Base-by-base conservation (phyloP, 2,888 invertebrate species). In the Troglohyphantes excavatus region DNA sequence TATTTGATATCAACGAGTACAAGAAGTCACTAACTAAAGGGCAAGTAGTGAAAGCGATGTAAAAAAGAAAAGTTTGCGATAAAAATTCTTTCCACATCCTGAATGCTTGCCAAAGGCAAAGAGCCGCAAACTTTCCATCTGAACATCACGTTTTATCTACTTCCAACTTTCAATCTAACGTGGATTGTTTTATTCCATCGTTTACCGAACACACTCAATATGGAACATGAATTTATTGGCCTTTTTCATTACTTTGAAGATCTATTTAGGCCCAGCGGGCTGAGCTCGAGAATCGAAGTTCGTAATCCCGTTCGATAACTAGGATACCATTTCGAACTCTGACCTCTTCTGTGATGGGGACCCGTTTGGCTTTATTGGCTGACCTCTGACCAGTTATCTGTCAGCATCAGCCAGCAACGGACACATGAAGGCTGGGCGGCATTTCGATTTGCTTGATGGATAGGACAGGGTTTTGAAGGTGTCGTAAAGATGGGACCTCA, bases 321-420 rank as follows among this genome's bases (percentile, higher is more conserved):
- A 70, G 78, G 61, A 78, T 78, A 17, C 68, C 29, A 67, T 46
- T 84, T 86, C 78, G 68, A 78, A 33, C 78, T 86, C n/a, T 68
- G 43, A 78, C 68, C 75, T 76, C 61, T 27, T 43, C 27, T 46
- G n/a, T 27, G 13, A 83, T 43, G 59, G 46, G 63, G 73, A 61
- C 46, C 65, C 72, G 78, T 78, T 86, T 59, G 84, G 84, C 84
- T 53, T 53, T 65, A 85, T 76, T 70, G 78, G 23, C 7, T 75
- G 84, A 84, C 84, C 75, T 84, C 76, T 76, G 39, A 43, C 53
- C 46, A 63, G 39, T 23, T 23, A 17, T 68, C 70, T 78, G 85
- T 78, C 85, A 78, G 70, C 76, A 43, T 70, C 70, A 33, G n/a
- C n/a, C n/a, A n/a, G n/a, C n/a, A n/a, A n/a, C n/a, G n/a, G n/a